Conservation (phyloP, 2,113 vertebrate genomes). For the Clarias batrachus region DNA sequence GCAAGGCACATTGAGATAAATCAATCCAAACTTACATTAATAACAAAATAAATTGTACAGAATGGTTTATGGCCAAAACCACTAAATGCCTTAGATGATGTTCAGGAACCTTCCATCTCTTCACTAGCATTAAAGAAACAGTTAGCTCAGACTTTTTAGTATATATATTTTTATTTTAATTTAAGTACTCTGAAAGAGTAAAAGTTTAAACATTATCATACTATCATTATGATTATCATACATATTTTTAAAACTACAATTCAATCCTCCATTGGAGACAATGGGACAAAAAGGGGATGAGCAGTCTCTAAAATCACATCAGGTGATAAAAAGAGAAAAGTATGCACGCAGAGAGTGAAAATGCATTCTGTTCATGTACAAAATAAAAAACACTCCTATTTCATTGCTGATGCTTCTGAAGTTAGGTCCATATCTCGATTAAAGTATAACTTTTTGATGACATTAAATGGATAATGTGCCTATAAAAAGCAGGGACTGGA, state of each 20-base stretch:
- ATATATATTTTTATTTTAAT: background rate
- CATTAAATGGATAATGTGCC: background rate
- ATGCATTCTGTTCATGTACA: background rate
- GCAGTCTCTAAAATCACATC: background rate
- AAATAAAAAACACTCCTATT: background rate
- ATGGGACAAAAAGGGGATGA: background rate
- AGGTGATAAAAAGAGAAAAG: background rate
- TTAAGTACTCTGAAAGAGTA: background rate
- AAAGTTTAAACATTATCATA: background rate
- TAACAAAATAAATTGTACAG: background rate
- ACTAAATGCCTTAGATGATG: background rate
- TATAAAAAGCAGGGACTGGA: background rate
- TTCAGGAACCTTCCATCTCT: background rate
- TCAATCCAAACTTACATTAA: too few species aligned
- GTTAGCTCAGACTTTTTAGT: background rate
- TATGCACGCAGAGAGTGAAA: background rate
- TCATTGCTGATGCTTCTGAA: background rate
- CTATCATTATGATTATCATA: background rate
- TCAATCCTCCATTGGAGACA: background rate
- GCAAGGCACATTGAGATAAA: background rate
- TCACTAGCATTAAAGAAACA: background rate
- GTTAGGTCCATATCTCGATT: conserved; percentile 1
- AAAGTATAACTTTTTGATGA: conserved; percentile 5
- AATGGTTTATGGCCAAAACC: background rate
- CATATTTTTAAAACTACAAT: background rate